A percentile compares a stretch with the other conserved stretches of the same genome.
Conservation (phyloP, 1,140 invertebrate species). For the Hylaeus volcanicus region DNA sequence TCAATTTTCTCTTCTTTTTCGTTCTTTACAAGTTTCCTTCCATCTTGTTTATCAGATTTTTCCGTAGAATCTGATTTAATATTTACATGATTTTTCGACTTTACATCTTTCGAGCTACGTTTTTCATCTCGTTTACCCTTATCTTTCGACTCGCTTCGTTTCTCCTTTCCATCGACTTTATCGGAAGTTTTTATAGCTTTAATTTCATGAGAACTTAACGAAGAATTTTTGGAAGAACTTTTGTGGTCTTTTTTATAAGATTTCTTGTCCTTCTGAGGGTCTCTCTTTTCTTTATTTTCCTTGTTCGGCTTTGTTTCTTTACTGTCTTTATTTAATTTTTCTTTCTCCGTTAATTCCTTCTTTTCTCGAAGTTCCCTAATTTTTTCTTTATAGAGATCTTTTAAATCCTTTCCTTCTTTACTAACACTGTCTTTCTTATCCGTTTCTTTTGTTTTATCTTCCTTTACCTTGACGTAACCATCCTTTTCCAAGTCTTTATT, state of each 20-base stretch:
- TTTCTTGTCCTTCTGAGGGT: conserved; percentile 71
- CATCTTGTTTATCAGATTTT: conserved; percentile 50
- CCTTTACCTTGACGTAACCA: conserved; percentile 57
- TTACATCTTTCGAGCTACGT: conserved; percentile 67
- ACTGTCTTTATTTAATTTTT: conserved; percentile 71
- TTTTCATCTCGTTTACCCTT: conserved; percentile 74
- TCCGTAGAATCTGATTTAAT: conserved; percentile 51
- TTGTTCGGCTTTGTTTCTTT: conserved; percentile 64
- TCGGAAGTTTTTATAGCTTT: conserved; percentile 58
- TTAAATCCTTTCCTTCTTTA: conserved; percentile 75
- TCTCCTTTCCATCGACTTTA: conserved; percentile 65
- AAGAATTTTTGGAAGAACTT: conserved; percentile 66
- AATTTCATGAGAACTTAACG: conserved; percentile 57
- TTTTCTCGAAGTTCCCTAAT: conserved; percentile 78
- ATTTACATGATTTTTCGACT: conserved; percentile 54
- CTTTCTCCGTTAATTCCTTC: conserved; percentile 78
- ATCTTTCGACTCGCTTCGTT: conserved; percentile 76
- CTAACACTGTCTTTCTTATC: conserved; percentile 66
- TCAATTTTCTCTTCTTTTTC: conserved; percentile 58
- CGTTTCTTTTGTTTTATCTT: conserved; percentile 64
- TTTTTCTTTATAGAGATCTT: conserved; percentile 80
- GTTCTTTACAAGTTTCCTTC: conserved; percentile 51
- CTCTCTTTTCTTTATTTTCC: conserved; percentile 69
- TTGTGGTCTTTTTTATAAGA: conserved; percentile 69
- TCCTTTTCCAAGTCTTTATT: conserved; percentile 54